Percentiles rank a stretch among this genome's conserved stretches.
Evolutionary conservation across 2,888 invertebrate genomes (phyloP).

Genomic region (Neuroscelio doddi): DNA sequence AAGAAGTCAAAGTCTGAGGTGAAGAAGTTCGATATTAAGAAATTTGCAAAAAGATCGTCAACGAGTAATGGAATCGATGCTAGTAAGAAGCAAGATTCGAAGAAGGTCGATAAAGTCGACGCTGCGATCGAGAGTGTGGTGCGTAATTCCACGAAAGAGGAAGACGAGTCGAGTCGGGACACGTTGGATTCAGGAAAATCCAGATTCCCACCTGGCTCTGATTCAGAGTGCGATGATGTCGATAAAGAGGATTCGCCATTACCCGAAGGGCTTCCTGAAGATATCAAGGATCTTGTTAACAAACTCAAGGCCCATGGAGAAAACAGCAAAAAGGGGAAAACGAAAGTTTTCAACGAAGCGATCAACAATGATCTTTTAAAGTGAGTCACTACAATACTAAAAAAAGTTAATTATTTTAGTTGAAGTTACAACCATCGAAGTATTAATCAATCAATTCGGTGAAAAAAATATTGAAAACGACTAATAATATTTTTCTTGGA

Average conservation of each 20-base stretch:
- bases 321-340: slow-evolving; percentile 72
- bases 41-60: slow-evolving; percentile 51
- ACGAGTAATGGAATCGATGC: slow-evolving; percentile 58
- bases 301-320: slow-evolving; percentile 68
- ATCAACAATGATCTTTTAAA: slow-evolving; percentile 74
- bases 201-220: slow-evolving; percentile 56
- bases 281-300: slow-evolving; percentile 71
- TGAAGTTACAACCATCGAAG: too few relatives aligned
- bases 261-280: slow-evolving; percentile 72
- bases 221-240: slow-evolving; percentile 65
- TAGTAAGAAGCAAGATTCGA: slow-evolving; percentile 44
- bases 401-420: slow-evolving; percentile 10
- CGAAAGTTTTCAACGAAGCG: slow-evolving; percentile 73
- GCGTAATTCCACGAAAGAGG: slow-evolving; percentile 67
- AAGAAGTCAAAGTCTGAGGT: slow-evolving; percentile 56
- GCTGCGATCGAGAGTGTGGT: slow-evolving; percentile 76
- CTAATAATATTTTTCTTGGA: too few relatives aligned
- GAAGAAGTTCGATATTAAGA: slow-evolving; percentile 47
- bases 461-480: too few relatives aligned
- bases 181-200: slow-evolving; percentile 69
- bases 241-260: slow-evolving; percentile 69
- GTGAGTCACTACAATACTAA: slow-evolving; percentile 59
- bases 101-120: slow-evolving; percentile 67
- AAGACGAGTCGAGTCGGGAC: slow-evolving; percentile 68
- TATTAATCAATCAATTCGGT: too few relatives aligned